phyloP scores from a whole-genome alignment of 2,888 invertebrate genomes.

The Ernsta delagoae region DNA sequence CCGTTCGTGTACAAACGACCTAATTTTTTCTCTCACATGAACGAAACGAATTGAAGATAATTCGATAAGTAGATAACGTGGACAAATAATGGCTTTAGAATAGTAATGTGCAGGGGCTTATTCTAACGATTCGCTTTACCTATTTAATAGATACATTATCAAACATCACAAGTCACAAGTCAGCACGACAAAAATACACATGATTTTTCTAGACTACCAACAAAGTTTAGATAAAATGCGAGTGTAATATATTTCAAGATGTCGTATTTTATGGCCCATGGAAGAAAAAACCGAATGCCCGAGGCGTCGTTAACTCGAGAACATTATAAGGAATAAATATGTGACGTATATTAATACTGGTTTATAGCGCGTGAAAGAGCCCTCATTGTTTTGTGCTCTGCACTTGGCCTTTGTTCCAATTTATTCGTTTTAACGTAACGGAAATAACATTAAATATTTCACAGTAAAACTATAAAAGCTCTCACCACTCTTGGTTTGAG shows the following conservation, averaged over 20 bases:
- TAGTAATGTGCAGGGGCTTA: neutral
- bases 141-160: too few relatives aligned
- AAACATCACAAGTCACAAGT: too few relatives aligned
- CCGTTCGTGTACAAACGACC: conserved; percentile 54
- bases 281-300: conserved; percentile 69
- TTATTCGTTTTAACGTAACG: conserved; percentile 46
- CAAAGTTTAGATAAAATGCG: conserved; percentile 61
- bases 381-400: conserved; percentile 68
- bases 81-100: conserved; percentile 8
- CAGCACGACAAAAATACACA: too few relatives aligned
- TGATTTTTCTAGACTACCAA: conserved; percentile 31
- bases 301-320: conserved; percentile 79
- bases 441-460: conserved; percentile 48
- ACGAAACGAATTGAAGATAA: conserved; percentile 41
- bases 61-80: conserved; percentile 33
- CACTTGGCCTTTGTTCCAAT: conserved; percentile 57
- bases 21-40: conserved; percentile 59
- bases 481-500: conserved; percentile 34
- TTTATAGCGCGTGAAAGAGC: conserved; percentile 81
- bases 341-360: conserved; percentile 74
- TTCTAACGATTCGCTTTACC: too few relatives aligned
- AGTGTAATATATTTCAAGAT: conserved; percentile 67
- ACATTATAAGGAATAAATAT: conserved; percentile 82
- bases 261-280: conserved; percentile 78
- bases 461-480: conserved; percentile 48